Conservation (phyloP, 2,113 vertebrate species). For the Platanista minor region DNA sequence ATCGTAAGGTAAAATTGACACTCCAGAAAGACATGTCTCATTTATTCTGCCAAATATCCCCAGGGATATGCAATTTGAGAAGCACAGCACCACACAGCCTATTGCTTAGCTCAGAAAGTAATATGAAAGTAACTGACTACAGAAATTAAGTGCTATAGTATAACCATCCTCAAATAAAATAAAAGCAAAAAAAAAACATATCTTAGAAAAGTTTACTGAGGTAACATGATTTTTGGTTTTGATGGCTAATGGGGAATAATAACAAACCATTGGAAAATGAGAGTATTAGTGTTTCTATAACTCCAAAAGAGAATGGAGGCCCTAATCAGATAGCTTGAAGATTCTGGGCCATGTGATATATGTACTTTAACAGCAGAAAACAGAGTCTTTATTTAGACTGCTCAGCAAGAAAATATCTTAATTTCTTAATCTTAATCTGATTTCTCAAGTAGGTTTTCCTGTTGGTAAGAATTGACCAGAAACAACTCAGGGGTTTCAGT, state of each 20-base stretch:
- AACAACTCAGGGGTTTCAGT: background rate
- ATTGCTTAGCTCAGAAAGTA: conserved; percentile 16
- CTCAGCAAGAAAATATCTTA: background rate
- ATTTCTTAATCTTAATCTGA: background rate
- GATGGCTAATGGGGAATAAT: background rate
- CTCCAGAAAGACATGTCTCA: background rate
- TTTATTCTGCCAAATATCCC: background rate
- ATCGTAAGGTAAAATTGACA: conserved; percentile 28
- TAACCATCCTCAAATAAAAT: conserved; percentile 7
- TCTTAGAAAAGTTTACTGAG: background rate
- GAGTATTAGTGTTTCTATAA: background rate
- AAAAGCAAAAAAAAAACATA: background rate
- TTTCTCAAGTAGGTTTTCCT: background rate
- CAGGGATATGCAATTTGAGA: background rate
- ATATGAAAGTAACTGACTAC: background rate
- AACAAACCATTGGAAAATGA: background rate
- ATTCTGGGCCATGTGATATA: background rate
- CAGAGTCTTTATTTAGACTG: background rate
- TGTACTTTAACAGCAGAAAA: background rate
- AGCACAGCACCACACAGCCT: background rate
- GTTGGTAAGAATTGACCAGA: conserved; percentile 4
- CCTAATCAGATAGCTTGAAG: background rate
- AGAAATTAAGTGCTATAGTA: background rate
- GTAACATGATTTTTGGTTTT: background rate
- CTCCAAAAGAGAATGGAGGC: background rate